Base-by-base conservation (phyloP, 2,888 invertebrate species). In the Acleris emargana region DNA sequence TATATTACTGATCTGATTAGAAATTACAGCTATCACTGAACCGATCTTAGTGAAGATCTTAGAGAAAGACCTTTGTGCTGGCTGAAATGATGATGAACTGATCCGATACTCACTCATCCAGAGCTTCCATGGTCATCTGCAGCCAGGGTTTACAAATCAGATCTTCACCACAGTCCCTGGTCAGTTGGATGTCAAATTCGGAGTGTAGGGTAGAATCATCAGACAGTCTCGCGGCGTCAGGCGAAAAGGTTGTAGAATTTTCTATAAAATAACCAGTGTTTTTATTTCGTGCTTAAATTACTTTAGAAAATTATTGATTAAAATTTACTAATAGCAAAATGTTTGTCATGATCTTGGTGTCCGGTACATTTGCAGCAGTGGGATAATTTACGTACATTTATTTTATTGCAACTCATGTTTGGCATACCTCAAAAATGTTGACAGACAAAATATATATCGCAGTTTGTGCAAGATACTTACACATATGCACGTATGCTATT, bases 101-200 rank as follows among this genome's bases (percentile, higher is more conserved):
- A 45, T 32, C 32, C 17, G 47, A 32, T 42, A 74, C 82, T 74
- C 76, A 89, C 92, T 79, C 79, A 57, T 81, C 76, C 64, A 89
- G 68, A 57, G 87, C 67, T 55, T 85, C 74, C 20, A 92, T 72
- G 0, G 73, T 76, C 76, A 94, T 78, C 1, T 76, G 76, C 5
- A 94, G 76, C 77, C 90, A 86, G 1, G 94, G 93, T 9, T 82
- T 87, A 74, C 94, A 93, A 59, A 92, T 84, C 47, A 93, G 80
- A 67, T 94, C 94, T 16, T 88, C 83, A 0, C 94, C 94, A 72
- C 94, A 94, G 62, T 93, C 93, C 51, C 89, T 84, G 0, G 92
- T 86, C 51, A 92, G 68, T 53, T 90, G 90, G 9, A 91, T 86
- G 0, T 83, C 76, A 28, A 87, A 86, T 1, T 83, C 79, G 2